These are phyloP conservation scores for Vultur gryphus DNA, from an alignment of 2,797 vertebrate genomes.

Conservation along the genomic window DNA sequence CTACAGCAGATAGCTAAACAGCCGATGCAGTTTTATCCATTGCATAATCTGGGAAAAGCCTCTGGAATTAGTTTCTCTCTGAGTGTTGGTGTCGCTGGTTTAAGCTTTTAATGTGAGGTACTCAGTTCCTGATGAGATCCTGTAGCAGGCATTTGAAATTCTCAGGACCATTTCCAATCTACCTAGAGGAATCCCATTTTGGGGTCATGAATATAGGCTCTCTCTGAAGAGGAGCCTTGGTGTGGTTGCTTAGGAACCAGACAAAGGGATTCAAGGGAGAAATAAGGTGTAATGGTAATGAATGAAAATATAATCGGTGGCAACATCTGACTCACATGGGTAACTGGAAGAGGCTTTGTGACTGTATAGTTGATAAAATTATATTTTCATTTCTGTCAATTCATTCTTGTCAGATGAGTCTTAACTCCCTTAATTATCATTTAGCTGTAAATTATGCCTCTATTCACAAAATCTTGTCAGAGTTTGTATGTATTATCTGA, in stretches of 20 bases:
- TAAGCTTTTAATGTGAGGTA: background rate
- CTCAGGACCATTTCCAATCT: background rate
- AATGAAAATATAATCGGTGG: conserved; percentile 63
- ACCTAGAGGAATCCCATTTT: conserved; percentile 52
- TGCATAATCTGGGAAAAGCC: background rate
- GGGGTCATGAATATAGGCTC: background rate
- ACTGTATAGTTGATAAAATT: conserved; percentile 35
- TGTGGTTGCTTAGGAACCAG: conserved; percentile 72
- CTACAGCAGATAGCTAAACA: background rate
- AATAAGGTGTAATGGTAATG: conserved; percentile 48
- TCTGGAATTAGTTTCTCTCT: background rate
- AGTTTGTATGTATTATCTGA: background rate
- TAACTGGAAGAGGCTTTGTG: conserved; percentile 46
- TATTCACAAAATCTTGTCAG: background rate
- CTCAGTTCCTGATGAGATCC: background rate
- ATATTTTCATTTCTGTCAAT: conserved; percentile 41
- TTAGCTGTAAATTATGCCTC: background rate
- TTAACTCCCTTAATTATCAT: conserved; percentile 8
- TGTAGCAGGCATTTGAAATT: conserved; percentile 7
- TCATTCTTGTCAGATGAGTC: background rate
- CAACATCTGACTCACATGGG: conserved; percentile 53
- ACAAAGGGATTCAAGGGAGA: conserved; percentile 58
- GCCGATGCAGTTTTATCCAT: background rate
- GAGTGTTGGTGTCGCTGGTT: background rate
- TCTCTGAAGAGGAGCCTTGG: conserved; percentile 46